Percentiles rank a stretch among this genome's conserved stretches.
Conservation (phyloP, 2,797 vertebrate species). For the Tokudaia muenninki region DNA sequence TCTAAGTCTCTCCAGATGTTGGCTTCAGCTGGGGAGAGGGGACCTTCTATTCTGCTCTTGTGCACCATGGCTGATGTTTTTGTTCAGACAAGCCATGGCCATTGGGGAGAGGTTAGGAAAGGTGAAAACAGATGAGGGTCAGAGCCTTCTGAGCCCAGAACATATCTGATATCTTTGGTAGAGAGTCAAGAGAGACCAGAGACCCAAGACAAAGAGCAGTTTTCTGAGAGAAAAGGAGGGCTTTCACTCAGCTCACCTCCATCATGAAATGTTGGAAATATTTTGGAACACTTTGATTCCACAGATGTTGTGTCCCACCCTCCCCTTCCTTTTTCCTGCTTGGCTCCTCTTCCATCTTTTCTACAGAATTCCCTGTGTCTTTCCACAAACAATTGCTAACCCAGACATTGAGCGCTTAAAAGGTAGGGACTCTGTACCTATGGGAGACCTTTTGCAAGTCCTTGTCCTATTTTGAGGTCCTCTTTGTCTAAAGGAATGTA, state of each 20-base stretch:
- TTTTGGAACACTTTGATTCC: background rate
- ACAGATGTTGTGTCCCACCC: background rate
- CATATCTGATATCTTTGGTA: background rate
- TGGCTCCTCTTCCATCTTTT: background rate
- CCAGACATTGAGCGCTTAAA: background rate
- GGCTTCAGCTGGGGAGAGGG: slow-evolving; percentile 81
- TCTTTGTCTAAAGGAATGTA: background rate
- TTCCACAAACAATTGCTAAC: background rate
- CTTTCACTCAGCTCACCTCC: background rate
- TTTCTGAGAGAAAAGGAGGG: slow-evolving; percentile 36
- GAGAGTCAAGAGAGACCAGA: slow-evolving; percentile 23
- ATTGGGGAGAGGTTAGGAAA: background rate
- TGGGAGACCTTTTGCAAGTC: too few relatives aligned
- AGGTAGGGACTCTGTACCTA: background rate
- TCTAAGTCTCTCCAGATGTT: slow-evolving; percentile 87
- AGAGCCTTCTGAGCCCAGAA: background rate
- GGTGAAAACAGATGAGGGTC: background rate
- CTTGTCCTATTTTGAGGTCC: background rate
- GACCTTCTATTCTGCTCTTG: slow-evolving; percentile 65
- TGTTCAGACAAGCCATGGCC: background rate
- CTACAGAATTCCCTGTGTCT: background rate
- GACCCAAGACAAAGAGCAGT: background rate
- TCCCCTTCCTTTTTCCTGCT: background rate
- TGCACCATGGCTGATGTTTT: background rate
- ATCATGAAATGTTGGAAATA: background rate